These are phyloP conservation scores for Catagonus wagneri DNA, from an alignment of 2,113 vertebrate genomes.

Conservation along the genomic window DNA sequence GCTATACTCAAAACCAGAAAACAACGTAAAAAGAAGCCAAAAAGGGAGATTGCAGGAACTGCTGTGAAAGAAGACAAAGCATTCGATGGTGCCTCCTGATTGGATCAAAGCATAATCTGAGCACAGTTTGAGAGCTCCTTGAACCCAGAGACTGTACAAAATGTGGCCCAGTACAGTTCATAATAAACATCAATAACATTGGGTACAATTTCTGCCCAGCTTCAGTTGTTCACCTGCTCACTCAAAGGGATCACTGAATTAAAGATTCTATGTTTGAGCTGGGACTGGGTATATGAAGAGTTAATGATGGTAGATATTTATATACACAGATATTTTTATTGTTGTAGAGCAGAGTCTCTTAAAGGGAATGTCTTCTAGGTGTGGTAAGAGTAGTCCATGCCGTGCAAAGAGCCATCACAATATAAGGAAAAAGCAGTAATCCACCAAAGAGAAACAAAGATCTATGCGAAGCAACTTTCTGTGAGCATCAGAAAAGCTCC, in stretches of 20 bases:
- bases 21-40: not conserved
- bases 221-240: not conserved
- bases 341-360: not conserved
- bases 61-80: too few species aligned
- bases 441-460: not conserved
- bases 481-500: not conserved
- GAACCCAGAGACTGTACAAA: not conserved
- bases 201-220: not conserved
- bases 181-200: not conserved
- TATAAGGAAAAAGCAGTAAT: not conserved
- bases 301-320: not conserved
- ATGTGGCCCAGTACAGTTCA: not conserved
- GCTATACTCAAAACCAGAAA: not conserved
- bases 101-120: not conserved
- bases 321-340: not conserved
- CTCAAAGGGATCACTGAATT: not conserved
- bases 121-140: not conserved
- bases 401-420: not conserved
- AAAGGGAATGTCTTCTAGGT: not conserved
- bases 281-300: not conserved
- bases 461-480: not conserved
- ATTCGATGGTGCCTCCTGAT: not conserved
- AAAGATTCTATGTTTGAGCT: not conserved
- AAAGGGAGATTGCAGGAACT: too few species aligned
- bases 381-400: not conserved